Conservation (phyloP, 2,888 invertebrate species). For the Sesia bembeciformis region DNA sequence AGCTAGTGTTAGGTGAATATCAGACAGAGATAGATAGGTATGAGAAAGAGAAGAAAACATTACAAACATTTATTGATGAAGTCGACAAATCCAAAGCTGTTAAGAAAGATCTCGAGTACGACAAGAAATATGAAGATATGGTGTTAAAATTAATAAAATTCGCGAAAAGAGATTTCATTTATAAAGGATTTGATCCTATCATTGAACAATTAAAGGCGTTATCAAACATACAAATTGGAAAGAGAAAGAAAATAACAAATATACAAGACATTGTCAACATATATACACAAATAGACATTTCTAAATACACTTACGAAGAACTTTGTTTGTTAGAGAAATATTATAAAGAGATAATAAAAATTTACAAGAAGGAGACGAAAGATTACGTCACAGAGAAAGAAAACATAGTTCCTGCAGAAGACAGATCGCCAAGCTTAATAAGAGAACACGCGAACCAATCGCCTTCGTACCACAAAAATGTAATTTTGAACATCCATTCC, state of each 20-base stretch:
- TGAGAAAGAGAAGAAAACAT: conserved; percentile 48
- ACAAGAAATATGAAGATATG: conserved; percentile 64
- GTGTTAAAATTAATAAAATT: conserved; percentile 60
- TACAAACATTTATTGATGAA: conserved; percentile 57
- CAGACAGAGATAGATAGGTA: conserved; percentile 45
- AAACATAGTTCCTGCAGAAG: conserved; percentile 25
- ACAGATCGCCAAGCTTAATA: conserved; percentile 17
- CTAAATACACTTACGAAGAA: conserved; percentile 61
- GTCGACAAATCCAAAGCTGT: conserved; percentile 54
- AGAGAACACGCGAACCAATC: conserved; percentile 18
- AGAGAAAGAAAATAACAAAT: conserved; percentile 38
- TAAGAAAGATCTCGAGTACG: conserved; percentile 53
- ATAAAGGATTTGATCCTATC: conserved; percentile 65
- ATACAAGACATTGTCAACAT: conserved; percentile 56
- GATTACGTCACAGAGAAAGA: conserved; percentile 28
- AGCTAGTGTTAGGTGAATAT: conserved; percentile 53
- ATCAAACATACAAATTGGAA: conserved; percentile 46
- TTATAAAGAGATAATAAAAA: conserved; percentile 61
- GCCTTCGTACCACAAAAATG: conserved; percentile 34
- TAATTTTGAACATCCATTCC: conserved; percentile 38
- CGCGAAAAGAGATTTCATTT: conserved; percentile 62
- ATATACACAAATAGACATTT: conserved; percentile 55
- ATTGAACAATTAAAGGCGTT: conserved; percentile 56
- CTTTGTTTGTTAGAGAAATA: conserved; percentile 58
- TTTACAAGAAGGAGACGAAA: conserved; percentile 35